Base-by-base conservation (phyloP, 2,888 invertebrate species). In the Drosophila austrosaltans region DNA sequence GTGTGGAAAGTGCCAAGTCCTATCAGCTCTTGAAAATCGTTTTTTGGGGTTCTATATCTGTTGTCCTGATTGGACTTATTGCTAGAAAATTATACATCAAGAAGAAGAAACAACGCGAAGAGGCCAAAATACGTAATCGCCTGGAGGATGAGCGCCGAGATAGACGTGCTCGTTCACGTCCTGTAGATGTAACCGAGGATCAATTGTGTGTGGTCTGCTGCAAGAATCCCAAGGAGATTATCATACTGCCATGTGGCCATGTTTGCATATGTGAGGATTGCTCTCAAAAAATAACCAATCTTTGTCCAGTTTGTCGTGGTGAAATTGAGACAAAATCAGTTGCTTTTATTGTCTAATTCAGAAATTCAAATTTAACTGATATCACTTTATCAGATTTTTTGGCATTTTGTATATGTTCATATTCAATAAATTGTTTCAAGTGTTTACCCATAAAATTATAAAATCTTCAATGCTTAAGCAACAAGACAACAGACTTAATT, bases 181-280 rank as follows among this genome's bases (percentile, higher is more conserved):
- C 90, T 3, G 93, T 93, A 63, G 94, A 95, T 90, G 93, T 96
- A 22, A 91, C 93, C 77, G 95, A 94, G 30, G 94, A 94, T 91
- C 96, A 95, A 85, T 92, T 95, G 7, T 98, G 98, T 89, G 96
- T 97, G 22, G 96, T 98, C 12, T 98, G 98, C 92, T 94, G 96
- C 40, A 94, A 94, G 67, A 97, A 97, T 93, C 96, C 96, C 1
- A 95, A 96, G 85, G 97, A 98, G 95, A 95, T 97, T 48, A 96
- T 98, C 81, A 92, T 98, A 63, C 92, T 98, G 71, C 97, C 97
- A 0, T 98, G 98, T 92, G 98, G 98, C 0, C 98, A 98, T 91
- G 96, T 98, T 6, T 97, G 97, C 86, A 92, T 98, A 36, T 98
- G 98, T 90, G 96, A 96, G 91, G 96, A 97, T 91, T 98, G 98